Evolutionary conservation across 2,113 vertebrate genomes (phyloP), one percentile per base, ranked within the genome.

Genomic region (Vanacampus margaritifer): DNA sequence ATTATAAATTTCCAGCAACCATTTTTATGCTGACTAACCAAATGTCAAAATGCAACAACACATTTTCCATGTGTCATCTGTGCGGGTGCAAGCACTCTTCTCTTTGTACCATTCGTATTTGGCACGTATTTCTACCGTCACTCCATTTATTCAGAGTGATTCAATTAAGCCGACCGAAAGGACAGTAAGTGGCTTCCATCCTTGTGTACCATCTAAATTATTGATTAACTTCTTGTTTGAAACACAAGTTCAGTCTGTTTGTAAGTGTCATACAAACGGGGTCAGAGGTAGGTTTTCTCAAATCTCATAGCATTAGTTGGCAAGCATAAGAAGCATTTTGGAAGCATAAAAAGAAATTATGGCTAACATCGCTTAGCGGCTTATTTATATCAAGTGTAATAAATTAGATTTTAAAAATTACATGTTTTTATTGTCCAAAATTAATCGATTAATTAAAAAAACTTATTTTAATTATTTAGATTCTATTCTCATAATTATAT

Each of bases 1-100:
- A 79, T 79, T 74, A 66, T 62, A 61, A 70, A 86, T 86, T 82
- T 86, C 64, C 54, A 23, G 7, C 1, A 19, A 41, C 8, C 50
- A 83, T 81, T 78, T 76, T 65, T 41, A 71, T 79, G 87, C 74
- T 69, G 79, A 71, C 71, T 45, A 68, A 63, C 12, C 66, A 82
- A 75, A 72, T 35, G 7, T 69, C 75, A 84, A 69, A 36, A 63
- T 75, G 67, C 69, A 2, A 39, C 23, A 2, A 66, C 63, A 67
- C n/a, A 51, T 70, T 80, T 36, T 57, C 12, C 59, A 9, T 39
- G 13, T 11, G 23, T n/a, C 7, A 32, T 35, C 6, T 19, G 19
- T 6, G 59, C 12, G 59, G 54, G 26, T 6, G 37, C 4, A 16
- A 13, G 9, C n/a, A 7, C n/a, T 61, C 5, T 19, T 46, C n/a